Evolutionary conservation across 2,113 vertebrate species (phyloP).

Genomic region (Phalacrocorax pelagicus): DNA sequence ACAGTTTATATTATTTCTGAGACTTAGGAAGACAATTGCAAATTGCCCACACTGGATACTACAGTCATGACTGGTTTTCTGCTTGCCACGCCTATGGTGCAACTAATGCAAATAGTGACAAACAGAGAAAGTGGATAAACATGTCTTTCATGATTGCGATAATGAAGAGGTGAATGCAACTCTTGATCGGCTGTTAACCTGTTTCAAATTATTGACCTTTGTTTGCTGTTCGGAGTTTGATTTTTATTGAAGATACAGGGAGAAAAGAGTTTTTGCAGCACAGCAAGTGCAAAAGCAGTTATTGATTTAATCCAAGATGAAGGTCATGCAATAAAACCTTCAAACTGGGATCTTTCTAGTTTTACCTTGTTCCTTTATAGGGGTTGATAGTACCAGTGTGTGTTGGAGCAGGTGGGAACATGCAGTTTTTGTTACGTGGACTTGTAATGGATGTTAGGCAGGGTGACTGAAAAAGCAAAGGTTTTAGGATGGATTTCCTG

Average conservation of each 20-base stretch:
- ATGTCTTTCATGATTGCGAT: neutral
- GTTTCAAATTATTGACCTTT: neutral
- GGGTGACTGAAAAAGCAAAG: neutral
- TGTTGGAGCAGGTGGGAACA: neutral
- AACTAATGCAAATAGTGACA: neutral
- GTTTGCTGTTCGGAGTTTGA: neutral
- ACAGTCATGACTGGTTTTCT: neutral
- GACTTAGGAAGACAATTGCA: neutral
- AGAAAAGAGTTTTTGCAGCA: neutral
- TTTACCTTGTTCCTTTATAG: neutral
- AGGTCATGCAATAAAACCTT: neutral
- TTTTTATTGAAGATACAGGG: neutral
- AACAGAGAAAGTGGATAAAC: neutral
- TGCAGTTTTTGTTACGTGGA: neutral
- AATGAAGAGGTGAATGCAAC: neutral
- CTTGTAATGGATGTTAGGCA: neutral
- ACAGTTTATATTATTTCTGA: neutral
- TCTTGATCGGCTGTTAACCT: neutral
- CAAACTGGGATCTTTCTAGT: neutral
- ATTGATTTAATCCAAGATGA: neutral
- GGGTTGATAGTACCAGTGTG: neutral
- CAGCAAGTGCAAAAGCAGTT: neutral
- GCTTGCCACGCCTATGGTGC: rapidly evolving
- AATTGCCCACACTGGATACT: neutral
- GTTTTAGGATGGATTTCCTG: neutral